phyloP scores from a whole-genome alignment of 2,113 vertebrate genomes.

The Podiceps cristatus region DNA sequence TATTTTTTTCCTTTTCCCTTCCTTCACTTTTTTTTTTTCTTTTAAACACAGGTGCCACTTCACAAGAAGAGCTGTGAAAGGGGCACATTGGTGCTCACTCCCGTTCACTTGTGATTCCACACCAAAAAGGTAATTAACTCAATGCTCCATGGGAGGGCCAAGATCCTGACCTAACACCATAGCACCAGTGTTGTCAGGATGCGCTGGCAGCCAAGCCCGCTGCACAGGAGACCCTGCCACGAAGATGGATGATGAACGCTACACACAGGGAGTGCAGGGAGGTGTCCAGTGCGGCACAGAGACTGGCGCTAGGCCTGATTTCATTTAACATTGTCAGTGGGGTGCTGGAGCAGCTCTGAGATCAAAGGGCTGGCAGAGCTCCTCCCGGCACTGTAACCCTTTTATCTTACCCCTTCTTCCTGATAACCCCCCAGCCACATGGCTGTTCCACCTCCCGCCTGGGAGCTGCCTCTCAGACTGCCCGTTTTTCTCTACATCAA shows the following conservation, averaged over 20 bases:
- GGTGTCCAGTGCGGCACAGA: background rate
- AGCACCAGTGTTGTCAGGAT: background rate
- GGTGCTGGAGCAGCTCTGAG: background rate
- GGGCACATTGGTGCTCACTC: background rate
- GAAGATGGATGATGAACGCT: background rate
- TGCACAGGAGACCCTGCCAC: background rate
- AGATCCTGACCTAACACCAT: background rate
- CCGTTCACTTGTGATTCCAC: background rate
- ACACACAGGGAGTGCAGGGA: background rate
- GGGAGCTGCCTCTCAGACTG: background rate
- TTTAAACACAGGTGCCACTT: background rate
- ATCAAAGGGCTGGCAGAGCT: background rate
- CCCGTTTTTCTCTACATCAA: background rate
- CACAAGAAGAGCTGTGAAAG: background rate
- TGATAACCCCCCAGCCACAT: background rate
- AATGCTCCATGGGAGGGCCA: background rate
- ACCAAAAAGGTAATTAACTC: background rate
- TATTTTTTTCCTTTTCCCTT: background rate
- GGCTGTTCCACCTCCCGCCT: background rate
- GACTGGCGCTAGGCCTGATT: background rate
- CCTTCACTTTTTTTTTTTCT: background rate
- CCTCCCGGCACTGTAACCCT: background rate
- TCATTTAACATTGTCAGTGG: background rate
- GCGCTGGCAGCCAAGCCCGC: background rate
- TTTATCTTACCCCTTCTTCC: background rate